Evolutionary conservation across 2,113 vertebrate genomes (phyloP).

Genomic region (Formicarius rufipectus): DNA sequence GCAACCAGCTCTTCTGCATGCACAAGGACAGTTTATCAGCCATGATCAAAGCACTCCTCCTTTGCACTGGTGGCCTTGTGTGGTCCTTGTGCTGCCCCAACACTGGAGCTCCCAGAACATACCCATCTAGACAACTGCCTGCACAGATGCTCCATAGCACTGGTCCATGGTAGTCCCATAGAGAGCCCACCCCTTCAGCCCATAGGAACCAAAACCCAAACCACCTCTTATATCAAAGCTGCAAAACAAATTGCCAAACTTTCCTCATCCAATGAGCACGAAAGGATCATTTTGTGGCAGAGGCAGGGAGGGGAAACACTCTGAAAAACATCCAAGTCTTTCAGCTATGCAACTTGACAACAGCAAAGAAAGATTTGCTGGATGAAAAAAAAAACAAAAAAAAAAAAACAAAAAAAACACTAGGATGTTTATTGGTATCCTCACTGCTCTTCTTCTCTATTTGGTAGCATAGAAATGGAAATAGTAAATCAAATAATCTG

Average conservation of each 20-base stretch:
- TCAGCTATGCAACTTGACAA: not conserved
- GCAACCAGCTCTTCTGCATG: not conserved
- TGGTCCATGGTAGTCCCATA: accelerated
- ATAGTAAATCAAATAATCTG: not conserved
- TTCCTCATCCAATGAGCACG: not conserved
- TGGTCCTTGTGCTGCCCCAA: not conserved
- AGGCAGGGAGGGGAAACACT: not conserved
- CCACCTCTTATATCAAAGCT: not conserved
- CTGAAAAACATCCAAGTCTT: not conserved
- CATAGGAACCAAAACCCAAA: not conserved
- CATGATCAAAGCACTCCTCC: not conserved
- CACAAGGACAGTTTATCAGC: not conserved
- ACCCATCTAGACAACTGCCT: not conserved
- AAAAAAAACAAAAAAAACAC: no score
- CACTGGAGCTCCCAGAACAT: not conserved
- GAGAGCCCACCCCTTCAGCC: not conserved
- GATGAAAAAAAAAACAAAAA: not conserved
- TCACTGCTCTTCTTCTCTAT: not conserved
- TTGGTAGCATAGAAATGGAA: not conserved
- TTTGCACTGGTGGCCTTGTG: accelerated
- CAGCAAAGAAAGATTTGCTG: not conserved
- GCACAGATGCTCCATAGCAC: not conserved
- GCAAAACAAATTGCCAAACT: not conserved
- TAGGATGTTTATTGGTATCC: not conserved
- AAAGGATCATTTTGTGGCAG: not conserved